These are phyloP conservation scores for Ptycholaimellus sp. DNA, from an alignment of 2,888 invertebrate genomes.

Conservation along the genomic window DNA sequence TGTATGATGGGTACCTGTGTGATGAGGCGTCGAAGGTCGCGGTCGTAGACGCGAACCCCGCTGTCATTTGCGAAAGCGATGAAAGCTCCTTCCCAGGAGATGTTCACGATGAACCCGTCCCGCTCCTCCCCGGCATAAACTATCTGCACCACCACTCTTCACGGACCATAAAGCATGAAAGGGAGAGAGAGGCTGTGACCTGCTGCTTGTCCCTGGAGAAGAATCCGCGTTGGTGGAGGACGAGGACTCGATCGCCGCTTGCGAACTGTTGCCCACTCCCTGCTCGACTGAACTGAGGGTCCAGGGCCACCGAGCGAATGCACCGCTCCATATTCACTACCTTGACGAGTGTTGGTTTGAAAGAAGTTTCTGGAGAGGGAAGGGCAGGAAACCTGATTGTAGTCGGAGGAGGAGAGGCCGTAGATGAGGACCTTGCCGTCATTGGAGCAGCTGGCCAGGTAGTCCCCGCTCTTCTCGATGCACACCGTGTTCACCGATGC, in stretches of 20 bases:
- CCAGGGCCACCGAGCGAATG: slow-evolving; percentile 14
- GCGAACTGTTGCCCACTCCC: slow-evolving; percentile 14
- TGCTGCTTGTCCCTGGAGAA: slow-evolving; percentile 12
- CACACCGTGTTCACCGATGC: slow-evolving; percentile 81
- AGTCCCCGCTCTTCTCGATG: slow-evolving; percentile 75
- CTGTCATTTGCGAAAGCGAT: slow-evolving; percentile 24
- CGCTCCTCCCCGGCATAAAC: slow-evolving; percentile 17
- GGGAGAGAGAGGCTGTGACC: slow-evolving; percentile 5
- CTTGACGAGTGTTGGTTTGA: no score
- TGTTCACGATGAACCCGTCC: slow-evolving; percentile 19
- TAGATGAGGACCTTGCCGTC: slow-evolving; percentile 45
- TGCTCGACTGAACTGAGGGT: slow-evolving; percentile 14
- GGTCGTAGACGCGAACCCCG: slow-evolving; percentile 20
- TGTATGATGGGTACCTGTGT: no score
- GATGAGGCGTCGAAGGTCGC: no score
- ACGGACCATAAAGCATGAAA: neutral
- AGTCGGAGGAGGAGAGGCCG: slow-evolving; percentile 38
- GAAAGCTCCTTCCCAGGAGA: slow-evolving; percentile 14
- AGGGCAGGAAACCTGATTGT: slow-evolving; percentile 19
- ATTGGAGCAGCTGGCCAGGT: slow-evolving; percentile 43
- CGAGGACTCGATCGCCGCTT: slow-evolving; percentile 15
- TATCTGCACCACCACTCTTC: slow-evolving; percentile 7
- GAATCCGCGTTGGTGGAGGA: slow-evolving; percentile 16
- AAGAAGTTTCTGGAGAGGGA: no score
- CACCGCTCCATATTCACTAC: slow-evolving; percentile 10